A percentile compares a stretch with the other conserved stretches of the same genome.
These are phyloP conservation scores for Nematostella vectensis DNA, from an alignment of 92 coral and sea anemone genomes.

Conservation along the genomic window DNA sequence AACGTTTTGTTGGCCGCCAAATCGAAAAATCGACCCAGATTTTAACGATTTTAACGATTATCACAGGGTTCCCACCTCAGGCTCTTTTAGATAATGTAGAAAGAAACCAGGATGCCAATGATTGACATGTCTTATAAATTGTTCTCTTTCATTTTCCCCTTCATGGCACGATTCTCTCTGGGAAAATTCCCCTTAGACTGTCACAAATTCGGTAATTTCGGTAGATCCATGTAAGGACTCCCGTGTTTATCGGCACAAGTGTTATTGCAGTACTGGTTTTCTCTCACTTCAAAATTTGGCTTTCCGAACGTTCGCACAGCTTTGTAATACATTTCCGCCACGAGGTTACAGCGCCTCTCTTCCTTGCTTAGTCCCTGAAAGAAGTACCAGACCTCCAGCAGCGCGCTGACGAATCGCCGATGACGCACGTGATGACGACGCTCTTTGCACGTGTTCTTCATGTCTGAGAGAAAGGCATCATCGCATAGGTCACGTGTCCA, in stretches of 20 bases:
- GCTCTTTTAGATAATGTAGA: no score
- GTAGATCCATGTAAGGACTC: slow-evolving; percentile 63
- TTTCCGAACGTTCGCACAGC: slow-evolving; percentile 82
- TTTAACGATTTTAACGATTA: no score
- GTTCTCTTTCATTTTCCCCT: no score
- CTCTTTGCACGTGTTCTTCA: slow-evolving; percentile 61
- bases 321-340: slow-evolving; percentile 82
- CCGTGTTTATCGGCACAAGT: slow-evolving; percentile 95
- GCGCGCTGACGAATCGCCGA: slow-evolving; percentile 63
- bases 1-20: no score
- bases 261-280: slow-evolving; percentile 65
- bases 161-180: no score
- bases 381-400: slow-evolving; percentile 95
- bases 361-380: slow-evolving; percentile 80
- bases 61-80: no score
- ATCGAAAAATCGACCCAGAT: no score
- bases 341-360: slow-evolving; percentile 77
- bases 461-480: slow-evolving; percentile 78
- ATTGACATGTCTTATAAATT: no score
- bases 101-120: no score
- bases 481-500: slow-evolving; percentile 98
- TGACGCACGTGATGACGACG: slow-evolving; percentile 45
- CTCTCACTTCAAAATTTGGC: slow-evolving; percentile 80
- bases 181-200: no score
- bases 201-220: no score